Conservation (phyloP, 2,888 invertebrate genomes). For the Alsophila aescularia region DNA sequence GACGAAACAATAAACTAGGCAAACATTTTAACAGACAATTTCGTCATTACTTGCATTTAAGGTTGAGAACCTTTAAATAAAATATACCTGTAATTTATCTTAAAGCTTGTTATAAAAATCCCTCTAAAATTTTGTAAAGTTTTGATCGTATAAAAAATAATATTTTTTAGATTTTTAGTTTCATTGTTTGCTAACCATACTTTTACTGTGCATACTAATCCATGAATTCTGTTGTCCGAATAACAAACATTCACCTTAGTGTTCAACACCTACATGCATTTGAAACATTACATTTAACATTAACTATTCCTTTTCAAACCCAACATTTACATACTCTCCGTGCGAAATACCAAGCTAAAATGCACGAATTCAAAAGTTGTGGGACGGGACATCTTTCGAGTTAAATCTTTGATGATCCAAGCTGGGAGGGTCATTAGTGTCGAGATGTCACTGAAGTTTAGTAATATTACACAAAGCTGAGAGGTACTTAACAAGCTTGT, state of each 20-base stretch:
- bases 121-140: too few species aligned
- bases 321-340: slow-evolving; percentile 13
- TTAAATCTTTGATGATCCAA: slow-evolving; percentile 20
- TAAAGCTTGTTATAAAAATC: too few species aligned
- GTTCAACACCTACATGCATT: neutral
- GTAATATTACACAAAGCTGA: neutral
- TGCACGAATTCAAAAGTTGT: slow-evolving; percentile 19
- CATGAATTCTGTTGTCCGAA: too few species aligned
- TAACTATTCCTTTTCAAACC: slow-evolving; percentile 9
- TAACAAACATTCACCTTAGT: neutral
- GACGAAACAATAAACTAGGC: too few species aligned
- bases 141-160: too few species aligned
- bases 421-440: slow-evolving; percentile 10
- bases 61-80: too few species aligned
- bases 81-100: too few species aligned
- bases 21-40: too few species aligned
- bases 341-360: slow-evolving; percentile 10
- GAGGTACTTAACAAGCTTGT: neutral
- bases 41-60: too few species aligned
- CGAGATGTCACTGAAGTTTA: slow-evolving; percentile 3
- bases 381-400: slow-evolving; percentile 15
- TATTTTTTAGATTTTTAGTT: too few species aligned
- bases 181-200: too few species aligned
- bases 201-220: too few species aligned
- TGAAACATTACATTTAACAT: slow-evolving; percentile 1